A percentile compares a stretch with the other conserved stretches of the same genome.
phyloP scores from a whole-genome alignment of 2,888 invertebrate species.

The Anaspis maculata region DNA sequence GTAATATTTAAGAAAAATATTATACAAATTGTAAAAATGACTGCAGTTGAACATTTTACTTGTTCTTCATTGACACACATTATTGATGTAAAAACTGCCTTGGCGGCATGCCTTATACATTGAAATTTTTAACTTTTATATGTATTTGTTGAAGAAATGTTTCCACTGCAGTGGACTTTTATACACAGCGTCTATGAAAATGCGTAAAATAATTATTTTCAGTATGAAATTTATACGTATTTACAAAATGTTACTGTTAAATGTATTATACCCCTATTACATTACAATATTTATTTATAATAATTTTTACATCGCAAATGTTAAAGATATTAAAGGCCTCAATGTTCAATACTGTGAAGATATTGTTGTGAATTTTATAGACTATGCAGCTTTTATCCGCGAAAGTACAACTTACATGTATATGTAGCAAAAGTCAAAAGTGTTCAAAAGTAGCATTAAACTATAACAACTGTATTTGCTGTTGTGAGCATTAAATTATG shows the following conservation, averaged over 20 bases:
- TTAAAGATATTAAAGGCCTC: conserved; percentile 23
- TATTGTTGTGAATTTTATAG: conserved; percentile 15
- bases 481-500: conserved; percentile 42
- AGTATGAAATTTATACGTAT: conserved; percentile 28
- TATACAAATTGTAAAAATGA: conserved; percentile 21
- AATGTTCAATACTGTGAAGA: conserved; percentile 18
- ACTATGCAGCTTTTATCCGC: conserved; percentile 22
- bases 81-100: conserved; percentile 35
- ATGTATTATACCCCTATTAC: conserved; percentile 21
- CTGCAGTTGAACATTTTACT: conserved; percentile 26
- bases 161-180: conserved; percentile 23
- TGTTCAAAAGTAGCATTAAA: conserved; percentile 18
- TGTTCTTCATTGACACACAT: conserved; percentile 16
- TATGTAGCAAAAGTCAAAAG: conserved; percentile 13
- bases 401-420: conserved; percentile 18
- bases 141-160: conserved; percentile 27
- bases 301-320: conserved; percentile 22
- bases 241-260: conserved; percentile 34
- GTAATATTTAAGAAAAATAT: conserved; percentile 22
- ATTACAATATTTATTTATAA: conserved; percentile 18
- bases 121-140: conserved; percentile 36
- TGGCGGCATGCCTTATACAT: conserved; percentile 37
- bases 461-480: conserved; percentile 35
- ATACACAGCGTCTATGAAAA: too few species aligned
- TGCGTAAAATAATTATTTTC: conserved; percentile 23